Evolutionary conservation across 2,113 vertebrate genomes (phyloP).

Genomic region (Eptatretus burgeri): DNA sequence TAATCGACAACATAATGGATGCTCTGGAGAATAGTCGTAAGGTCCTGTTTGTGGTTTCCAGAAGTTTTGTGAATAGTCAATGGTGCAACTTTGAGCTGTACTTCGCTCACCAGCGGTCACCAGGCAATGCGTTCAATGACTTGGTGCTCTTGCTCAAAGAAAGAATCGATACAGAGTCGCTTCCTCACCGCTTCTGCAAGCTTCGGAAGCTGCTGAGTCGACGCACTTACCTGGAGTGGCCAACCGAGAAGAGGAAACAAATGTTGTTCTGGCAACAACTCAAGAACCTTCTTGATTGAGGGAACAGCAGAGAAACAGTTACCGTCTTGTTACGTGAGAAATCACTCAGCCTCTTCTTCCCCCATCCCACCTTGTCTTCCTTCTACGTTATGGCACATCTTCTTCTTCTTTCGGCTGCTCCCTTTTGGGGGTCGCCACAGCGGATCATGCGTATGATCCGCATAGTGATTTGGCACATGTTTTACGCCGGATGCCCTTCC

Average conservation of each 20-base stretch:
- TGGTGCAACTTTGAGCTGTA: slow-evolving; percentile 60
- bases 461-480: too few relatives aligned
- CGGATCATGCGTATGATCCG: too few relatives aligned
- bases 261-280: slow-evolving; percentile 41
- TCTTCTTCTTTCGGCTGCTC: too few relatives aligned
- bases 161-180: slow-evolving; percentile 19
- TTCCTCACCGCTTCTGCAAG: slow-evolving; percentile 34
- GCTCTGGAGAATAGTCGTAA: slow-evolving; percentile 40
- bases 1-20: slow-evolving; percentile 53
- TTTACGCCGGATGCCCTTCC: too few relatives aligned
- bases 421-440: too few relatives aligned
- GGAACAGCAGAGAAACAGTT: neutral
- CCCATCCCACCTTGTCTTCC: too few relatives aligned
- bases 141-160: slow-evolving; percentile 37
- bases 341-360: too few relatives aligned
- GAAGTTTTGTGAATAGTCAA: slow-evolving; percentile 36
- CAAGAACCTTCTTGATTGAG: slow-evolving; percentile 21
- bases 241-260: slow-evolving; percentile 20
- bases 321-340: too few relatives aligned
- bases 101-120: slow-evolving; percentile 39
- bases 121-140: slow-evolving; percentile 26
- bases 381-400: too few relatives aligned
- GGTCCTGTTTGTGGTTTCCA: slow-evolving; percentile 37
- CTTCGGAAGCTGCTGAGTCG: slow-evolving; percentile 32
- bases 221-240: slow-evolving; percentile 48